phyloP scores from a whole-genome alignment of 2,888 invertebrate species.

The Mimumesa dahlbomi region DNA sequence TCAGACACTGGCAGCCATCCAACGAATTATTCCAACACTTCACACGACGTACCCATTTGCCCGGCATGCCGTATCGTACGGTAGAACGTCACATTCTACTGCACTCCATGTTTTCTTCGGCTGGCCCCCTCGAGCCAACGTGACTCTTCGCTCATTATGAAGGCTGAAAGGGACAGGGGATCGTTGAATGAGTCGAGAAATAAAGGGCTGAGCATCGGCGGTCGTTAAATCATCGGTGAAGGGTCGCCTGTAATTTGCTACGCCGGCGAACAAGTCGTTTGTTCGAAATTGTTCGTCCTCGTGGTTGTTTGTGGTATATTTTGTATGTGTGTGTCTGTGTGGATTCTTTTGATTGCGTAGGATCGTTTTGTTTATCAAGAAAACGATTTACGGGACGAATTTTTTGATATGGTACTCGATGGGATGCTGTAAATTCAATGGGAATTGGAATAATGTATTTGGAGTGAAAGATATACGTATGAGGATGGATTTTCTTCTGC shows the following conservation, averaged over 20 bases:
- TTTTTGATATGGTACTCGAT: too few species aligned
- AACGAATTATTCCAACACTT: slow-evolving; percentile 66
- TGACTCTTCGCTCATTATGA: slow-evolving; percentile 45
- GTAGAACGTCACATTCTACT: slow-evolving; percentile 28
- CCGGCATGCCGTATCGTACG: slow-evolving; percentile 53
- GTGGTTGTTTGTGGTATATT: too few species aligned
- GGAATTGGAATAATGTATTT: too few species aligned
- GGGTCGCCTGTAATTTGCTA: background rate
- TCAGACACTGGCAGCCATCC: slow-evolving; percentile 66
- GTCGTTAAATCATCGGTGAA: slow-evolving; percentile 7
- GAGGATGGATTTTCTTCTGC: too few species aligned
- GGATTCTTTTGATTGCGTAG: too few species aligned
- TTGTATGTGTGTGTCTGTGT: too few species aligned
- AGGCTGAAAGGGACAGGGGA: slow-evolving; percentile 14
- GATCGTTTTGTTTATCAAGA: too few species aligned
- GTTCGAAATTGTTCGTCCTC: background rate
- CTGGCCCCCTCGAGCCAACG: slow-evolving; percentile 30
- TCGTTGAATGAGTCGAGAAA: slow-evolving; percentile 40
- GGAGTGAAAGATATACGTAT: too few species aligned
- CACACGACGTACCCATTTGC: slow-evolving; percentile 39
- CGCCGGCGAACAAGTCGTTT: background rate
- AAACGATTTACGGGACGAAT: too few species aligned
- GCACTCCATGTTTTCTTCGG: slow-evolving; percentile 19
- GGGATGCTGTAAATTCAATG: too few species aligned
- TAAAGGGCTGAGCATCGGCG: slow-evolving; percentile 17